Evolutionary conservation across 35 echinoderm and acorn worm species (phyloP), one percentile per base, ranked within the genome.

Genomic region (Anneissia japonica): DNA sequence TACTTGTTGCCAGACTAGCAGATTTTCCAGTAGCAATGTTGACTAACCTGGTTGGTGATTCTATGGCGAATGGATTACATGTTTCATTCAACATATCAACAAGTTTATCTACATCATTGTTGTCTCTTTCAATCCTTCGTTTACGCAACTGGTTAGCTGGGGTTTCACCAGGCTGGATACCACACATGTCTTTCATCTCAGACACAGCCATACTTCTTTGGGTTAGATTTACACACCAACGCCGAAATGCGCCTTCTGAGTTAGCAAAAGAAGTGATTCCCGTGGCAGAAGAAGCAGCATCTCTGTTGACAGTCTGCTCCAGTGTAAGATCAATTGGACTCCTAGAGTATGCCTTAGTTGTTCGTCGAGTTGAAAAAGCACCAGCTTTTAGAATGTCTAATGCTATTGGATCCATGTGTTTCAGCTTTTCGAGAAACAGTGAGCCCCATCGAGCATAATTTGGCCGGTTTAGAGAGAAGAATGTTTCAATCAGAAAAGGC

Each of bases 171-270:
- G 34, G 87, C 80, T 82, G 45, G 29, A 89, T 40, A 36, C 87
- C 79, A 89, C 87, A 82, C 87, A 89, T 82, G 13, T 89, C 87
- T 89, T 83, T 89, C 51, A 87, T 77, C 36, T 87, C 85, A 31
- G 85, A 77, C 46, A 89, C 87, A 89, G 46, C 56, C 79, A 89
- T 89, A 89, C 87, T 83, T 45, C 64, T 11, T 41, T 89, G 72
- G 34, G 64, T 87, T 16, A 90, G 81, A 83, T 23, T 83, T 34
- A 78, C 26, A 41, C 72, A 90, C 88, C 88, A 90, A 77, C 88
- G 72, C 75, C 81, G 88, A 32, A 90, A 90, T 45, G 81, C 88
- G 77, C 74, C 77, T 40, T 84, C 82, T 30, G 88, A 84, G 40
- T 90, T 90, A 19, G 82, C 56, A 40, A 90, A 84, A 43, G 83